Conservation (phyloP, 2,797 vertebrate species). For the Chrysocyon brachyurus region DNA sequence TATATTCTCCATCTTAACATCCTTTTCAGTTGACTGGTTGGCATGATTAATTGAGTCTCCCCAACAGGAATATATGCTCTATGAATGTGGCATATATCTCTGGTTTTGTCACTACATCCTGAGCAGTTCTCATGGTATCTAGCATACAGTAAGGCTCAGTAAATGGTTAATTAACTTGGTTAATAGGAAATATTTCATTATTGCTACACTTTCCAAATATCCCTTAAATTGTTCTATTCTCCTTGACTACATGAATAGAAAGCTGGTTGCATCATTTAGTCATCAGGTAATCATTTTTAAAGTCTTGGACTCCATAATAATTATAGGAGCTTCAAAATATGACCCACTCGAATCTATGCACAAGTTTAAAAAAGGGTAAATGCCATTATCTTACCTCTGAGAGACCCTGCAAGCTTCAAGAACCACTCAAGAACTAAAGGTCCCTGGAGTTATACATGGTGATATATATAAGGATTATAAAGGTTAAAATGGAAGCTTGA, state of each 20-base stretch:
- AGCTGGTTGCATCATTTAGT: background rate
- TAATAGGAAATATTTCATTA: background rate
- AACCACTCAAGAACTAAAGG: background rate
- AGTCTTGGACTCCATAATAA: background rate
- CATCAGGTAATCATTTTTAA: background rate
- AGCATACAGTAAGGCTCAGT: background rate
- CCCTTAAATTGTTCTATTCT: background rate
- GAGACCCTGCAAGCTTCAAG: background rate
- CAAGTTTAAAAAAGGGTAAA: background rate
- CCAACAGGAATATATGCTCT: background rate
- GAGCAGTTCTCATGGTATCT: background rate
- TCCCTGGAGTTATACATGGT: background rate
- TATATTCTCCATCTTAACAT: background rate
- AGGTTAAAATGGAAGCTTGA: background rate
- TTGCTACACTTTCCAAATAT: slow-evolving; percentile 21
- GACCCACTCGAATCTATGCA: background rate
- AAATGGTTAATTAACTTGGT: background rate
- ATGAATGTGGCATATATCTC: background rate
- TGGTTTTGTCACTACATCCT: background rate
- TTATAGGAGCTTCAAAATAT: background rate
- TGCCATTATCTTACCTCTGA: background rate
- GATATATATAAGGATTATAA: background rate
- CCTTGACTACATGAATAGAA: background rate
- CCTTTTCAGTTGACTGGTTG: background rate
- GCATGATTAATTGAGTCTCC: background rate